These are phyloP conservation scores for Emydocephalus ijimae DNA, from an alignment of 2,113 vertebrate species.

Conservation along the genomic window DNA sequence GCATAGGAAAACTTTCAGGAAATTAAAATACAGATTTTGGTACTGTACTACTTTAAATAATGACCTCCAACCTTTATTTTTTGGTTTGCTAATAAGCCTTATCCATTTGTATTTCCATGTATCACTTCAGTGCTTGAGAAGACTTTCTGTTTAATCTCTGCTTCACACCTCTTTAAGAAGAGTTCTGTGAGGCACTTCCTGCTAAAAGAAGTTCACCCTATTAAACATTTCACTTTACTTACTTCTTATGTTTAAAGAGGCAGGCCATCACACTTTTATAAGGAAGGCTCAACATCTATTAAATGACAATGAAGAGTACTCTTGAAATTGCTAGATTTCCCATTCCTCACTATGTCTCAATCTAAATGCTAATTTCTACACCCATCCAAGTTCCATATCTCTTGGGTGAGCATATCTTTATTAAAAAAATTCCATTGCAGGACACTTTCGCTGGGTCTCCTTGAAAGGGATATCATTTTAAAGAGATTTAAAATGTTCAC, in stretches of 20 bases:
- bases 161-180: neutral
- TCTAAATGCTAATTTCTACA: constrained; percentile 39
- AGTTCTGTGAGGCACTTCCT: neutral
- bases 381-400: neutral
- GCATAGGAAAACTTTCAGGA: neutral
- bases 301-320: neutral
- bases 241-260: neutral
- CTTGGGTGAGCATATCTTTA: constrained; percentile 32
- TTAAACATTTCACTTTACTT: constrained; percentile 21
- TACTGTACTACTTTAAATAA: neutral
- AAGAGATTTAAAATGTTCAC: constrained; percentile 18
- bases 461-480: constrained; percentile 26
- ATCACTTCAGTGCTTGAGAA: neutral
- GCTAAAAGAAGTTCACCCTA: neutral
- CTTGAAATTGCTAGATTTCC: neutral
- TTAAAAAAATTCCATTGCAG: constrained; percentile 10
- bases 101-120: neutral
- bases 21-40: neutral
- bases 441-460: neutral
- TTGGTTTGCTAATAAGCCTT: neutral
- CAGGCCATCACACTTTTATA: neutral
- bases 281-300: neutral
- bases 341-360: constrained; percentile 25
- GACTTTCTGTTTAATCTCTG: neutral
- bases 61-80: neutral